Base-by-base conservation (phyloP, 2,797 vertebrate genomes). In the Mus spretus region DNA sequence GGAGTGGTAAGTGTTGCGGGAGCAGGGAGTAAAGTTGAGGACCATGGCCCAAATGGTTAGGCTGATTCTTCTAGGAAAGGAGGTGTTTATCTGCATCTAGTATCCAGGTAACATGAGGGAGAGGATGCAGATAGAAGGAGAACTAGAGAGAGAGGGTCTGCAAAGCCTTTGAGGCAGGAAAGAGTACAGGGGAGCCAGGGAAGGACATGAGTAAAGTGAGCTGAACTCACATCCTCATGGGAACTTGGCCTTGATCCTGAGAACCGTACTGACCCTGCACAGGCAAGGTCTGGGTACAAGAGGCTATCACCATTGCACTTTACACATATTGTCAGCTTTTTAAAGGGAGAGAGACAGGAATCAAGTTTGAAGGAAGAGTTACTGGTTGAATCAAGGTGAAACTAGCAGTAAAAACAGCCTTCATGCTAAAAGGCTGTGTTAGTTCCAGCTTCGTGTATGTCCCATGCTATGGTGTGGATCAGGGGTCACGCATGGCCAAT, bases 401-500 rank as follows among this genome's bases (percentile, higher is more conserved):
- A 12, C 22, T 53, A 75, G 26, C 20, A 6, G 40, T 77, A 1
- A 44, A 17, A 22, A 47, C 9, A 94, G 55, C 26, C 11, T 85
- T 47, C 61, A 47, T 20, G 6, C 70, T 65, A n/a, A 72, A 74
- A 75, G 17, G 50, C 15, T 34, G 26, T 22, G 10, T 37, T 61
- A 19, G 22, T n/a, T 24, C 20, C 12, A 20, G 17, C 65, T 83
- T 91, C 61, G 6, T 28, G n/a, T 67, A 5, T 40, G n/a, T 78
- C 31, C 0, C 0, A 44, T 40, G 15, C 34, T 63, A 0, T 53
- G 37, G 15, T 63, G 50, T 79, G 0, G 31, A 34, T n/a, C 67
- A 70, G 53, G 91, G 79, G 61, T 75, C 50, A 8, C 10, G 4
- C n/a, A 34, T 44, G 24, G 53, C 63, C 44, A 79, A 22, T 44